A percentile compares a stretch with the other conserved stretches of the same genome.
These are phyloP conservation scores for Ptilodon capucinus DNA, from an alignment of 2,888 invertebrate genomes.

Conservation along the genomic window DNA sequence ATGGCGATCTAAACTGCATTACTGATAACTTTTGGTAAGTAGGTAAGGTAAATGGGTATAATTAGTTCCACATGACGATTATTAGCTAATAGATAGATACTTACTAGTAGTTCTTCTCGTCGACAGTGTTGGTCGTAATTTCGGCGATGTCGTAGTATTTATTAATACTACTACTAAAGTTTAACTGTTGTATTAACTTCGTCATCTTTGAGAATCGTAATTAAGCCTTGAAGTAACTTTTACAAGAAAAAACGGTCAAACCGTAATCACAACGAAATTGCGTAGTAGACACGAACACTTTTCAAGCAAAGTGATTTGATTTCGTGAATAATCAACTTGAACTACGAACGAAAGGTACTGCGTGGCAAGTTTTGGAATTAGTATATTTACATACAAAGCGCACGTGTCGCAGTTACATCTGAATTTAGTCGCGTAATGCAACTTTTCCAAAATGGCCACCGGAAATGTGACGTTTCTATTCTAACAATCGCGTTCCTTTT, in stretches of 20 bases:
- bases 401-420: conserved; percentile 34
- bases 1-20: no score
- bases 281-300: conserved; percentile 52
- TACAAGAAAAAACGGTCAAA: conserved; percentile 65
- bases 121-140: conserved; percentile 48
- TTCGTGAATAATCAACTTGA: conserved; percentile 43
- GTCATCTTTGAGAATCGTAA: conserved; percentile 77
- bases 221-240: conserved; percentile 72
- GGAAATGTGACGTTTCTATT: conserved; percentile 63
- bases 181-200: conserved; percentile 80
- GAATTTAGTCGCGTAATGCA: conserved; percentile 54
- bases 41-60: no score
- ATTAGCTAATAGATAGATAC: conserved; percentile 30
- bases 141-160: conserved; percentile 66
- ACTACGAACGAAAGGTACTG: conserved; percentile 39
- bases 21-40: no score
- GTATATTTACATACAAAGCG: conserved; percentile 36
- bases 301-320: conserved; percentile 40
- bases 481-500: conserved; percentile 40
- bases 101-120: conserved; percentile 62
- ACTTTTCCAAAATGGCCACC: conserved; percentile 67
- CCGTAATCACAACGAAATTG: conserved; percentile 59
- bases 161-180: conserved; percentile 82
- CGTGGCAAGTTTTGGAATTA: conserved; percentile 28
- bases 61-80: neutral